Percentiles rank a stretch among this genome's conserved stretches.
Conservation (phyloP, 2,113 vertebrate species). For the Carollia perspicillata region DNA sequence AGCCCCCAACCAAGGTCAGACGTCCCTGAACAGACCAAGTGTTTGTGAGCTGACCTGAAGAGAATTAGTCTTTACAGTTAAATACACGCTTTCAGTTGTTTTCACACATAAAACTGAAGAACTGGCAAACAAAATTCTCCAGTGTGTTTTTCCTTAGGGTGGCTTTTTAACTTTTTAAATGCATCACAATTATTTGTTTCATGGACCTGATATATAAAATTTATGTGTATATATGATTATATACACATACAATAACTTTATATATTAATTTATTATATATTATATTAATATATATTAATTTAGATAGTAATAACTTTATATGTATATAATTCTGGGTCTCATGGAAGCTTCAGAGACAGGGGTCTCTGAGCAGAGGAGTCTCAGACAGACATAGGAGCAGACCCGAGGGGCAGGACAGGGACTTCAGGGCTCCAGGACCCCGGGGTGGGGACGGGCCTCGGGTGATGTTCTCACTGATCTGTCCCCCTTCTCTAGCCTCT, state of each 20-base stretch:
- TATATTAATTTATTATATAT: no score
- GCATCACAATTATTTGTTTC: background rate
- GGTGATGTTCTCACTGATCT: accelerated
- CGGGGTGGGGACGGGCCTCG: accelerated
- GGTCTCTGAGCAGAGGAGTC: background rate
- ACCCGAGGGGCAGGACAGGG: background rate
- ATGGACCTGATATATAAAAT: background rate
- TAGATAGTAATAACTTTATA: no score
- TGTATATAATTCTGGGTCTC: background rate
- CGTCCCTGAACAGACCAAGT: accelerated
- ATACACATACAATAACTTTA: no score
- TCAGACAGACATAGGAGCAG: background rate
- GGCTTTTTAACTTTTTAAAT: background rate
- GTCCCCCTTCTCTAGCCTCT: background rate
- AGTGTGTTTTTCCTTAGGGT: background rate
- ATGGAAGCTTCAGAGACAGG: background rate
- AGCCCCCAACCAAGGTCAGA: background rate
- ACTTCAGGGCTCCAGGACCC: accelerated
- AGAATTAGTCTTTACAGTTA: background rate
- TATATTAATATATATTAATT: no score
- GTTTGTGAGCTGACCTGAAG: background rate
- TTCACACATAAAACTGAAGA: background rate
- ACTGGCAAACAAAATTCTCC: background rate
- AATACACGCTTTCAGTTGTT: background rate
- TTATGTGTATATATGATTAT: no score